phyloP scores from a whole-genome alignment of 92 coral and sea anemone genomes.

The Siderastrea siderea region DNA sequence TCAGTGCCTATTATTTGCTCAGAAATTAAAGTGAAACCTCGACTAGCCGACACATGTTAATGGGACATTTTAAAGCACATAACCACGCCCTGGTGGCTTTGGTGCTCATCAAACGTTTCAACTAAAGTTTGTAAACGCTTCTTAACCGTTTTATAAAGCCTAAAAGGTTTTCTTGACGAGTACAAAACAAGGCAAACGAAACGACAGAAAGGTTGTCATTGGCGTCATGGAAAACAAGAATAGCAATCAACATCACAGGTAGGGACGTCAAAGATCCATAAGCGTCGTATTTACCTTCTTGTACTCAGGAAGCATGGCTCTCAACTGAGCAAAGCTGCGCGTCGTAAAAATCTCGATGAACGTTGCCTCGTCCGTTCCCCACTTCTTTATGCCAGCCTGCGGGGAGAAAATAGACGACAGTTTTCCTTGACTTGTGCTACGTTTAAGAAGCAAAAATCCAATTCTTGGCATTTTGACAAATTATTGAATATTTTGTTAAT shows the following conservation, averaged over 20 bases:
- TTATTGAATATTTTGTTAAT: neutral
- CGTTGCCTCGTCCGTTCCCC: constrained; percentile 95
- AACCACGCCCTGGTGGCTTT: too few species aligned
- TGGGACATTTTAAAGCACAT: too few species aligned
- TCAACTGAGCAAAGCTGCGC: constrained; percentile 86
- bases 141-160: too few species aligned
- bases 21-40: too few species aligned
- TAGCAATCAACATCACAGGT: neutral
- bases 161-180: too few species aligned
- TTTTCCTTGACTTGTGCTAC: neutral
- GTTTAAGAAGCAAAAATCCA: neutral
- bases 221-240: neutral
- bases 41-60: too few species aligned
- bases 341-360: constrained; percentile 90
- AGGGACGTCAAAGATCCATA: neutral
- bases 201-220: too few species aligned
- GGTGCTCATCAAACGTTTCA: too few species aligned
- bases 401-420: neutral
- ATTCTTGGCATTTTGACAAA: neutral
- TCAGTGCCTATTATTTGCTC: too few species aligned
- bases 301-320: constrained; percentile 92
- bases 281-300: constrained; percentile 67
- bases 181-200: too few species aligned
- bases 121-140: too few species aligned
- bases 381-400: constrained; percentile 95